Percentiles rank a stretch among this genome's conserved stretches.
Conservation (phyloP, 2,797 vertebrate species). For the Sebastes baramenuke region DNA sequence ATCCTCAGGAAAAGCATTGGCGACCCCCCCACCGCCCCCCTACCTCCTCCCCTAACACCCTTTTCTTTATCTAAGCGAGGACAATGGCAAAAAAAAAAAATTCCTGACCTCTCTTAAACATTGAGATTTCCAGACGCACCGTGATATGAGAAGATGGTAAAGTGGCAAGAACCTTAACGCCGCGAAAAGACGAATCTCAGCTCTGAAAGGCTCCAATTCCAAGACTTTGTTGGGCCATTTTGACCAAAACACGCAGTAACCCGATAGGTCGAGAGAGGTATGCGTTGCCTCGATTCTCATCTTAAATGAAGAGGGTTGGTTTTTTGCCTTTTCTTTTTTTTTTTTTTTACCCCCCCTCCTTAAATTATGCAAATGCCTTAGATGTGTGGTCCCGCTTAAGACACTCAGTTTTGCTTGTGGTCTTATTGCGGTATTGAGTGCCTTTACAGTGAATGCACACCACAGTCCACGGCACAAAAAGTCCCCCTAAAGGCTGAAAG, state of each 20-base stretch:
- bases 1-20: constrained; percentile 85
- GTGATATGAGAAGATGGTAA: constrained; percentile 57
- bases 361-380: constrained; percentile 99
- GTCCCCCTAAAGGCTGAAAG: constrained; percentile 97
- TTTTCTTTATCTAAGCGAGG: constrained; percentile 77
- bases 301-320: constrained; percentile 85
- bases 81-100: constrained; percentile 76
- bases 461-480: constrained; percentile 96
- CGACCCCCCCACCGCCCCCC: constrained; percentile 9
- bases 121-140: constrained; percentile 63
- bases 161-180: constrained; percentile 46
- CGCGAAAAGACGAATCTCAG: constrained; percentile 42
- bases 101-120: constrained; percentile 76
- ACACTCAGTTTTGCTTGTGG: constrained; percentile 99
- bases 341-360: constrained; percentile 61
- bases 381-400: constrained; percentile 99
- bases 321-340: constrained; percentile 65
- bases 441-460: constrained; percentile 99
- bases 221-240: constrained; percentile 63
- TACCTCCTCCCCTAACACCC: constrained; percentile 68
- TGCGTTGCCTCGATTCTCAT: constrained; percentile 81
- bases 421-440: constrained; percentile 97
- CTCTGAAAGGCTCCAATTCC: constrained; percentile 48
- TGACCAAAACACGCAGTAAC: constrained; percentile 68
- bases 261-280: constrained; percentile 80